Base-by-base conservation (phyloP, 2,888 invertebrate species). In the Nematopogon swammerdamellus region DNA sequence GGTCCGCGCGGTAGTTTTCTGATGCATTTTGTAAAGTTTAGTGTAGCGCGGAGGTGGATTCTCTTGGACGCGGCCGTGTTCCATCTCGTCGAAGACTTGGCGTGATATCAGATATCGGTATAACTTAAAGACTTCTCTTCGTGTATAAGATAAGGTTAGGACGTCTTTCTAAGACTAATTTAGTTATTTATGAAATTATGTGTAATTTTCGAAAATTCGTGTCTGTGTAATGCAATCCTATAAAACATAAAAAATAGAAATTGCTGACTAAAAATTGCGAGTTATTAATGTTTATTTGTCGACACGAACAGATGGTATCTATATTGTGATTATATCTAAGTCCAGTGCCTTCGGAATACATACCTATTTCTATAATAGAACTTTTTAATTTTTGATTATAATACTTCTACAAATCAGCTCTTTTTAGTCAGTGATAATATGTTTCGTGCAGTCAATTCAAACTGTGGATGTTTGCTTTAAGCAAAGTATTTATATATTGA, bases 261-360 rank as follows among this genome's bases (percentile, higher is more conserved):
- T 36, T 36, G 36, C 36, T 36, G 36, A 36, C 36, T 36, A 36
- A 36, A 36, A 36, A 14, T 36, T 14, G 36, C 36, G 4, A 8
- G 4, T 6, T 25, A 10, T 25, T n/a, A n/a, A n/a, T 25, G 25
- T 25, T 6, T 25, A 6, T 6, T 25, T 25, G 4, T 25, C 25
- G 4, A 25, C 4, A 25, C 25, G 25, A 25, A 25, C 25, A 25
- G 25, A 25, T 25, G 25, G 10, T 25, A 25, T 6, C 25, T 6
- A 25, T 25, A 25, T 10, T 36, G 36, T 36, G 36, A 36, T 36
- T 36, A 36, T 14, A 36, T 36, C 8, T 18, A n/a, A 42, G 61
- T 75, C 76, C 77, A 79, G 79, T 77, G 79, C 79, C 79, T 79
- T 79, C 64, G 64, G 72, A 69, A 75, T 70, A 75, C 76, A 77